A percentile compares a stretch with the other conserved stretches of the same genome.
phyloP scores from a whole-genome alignment of 2,113 vertebrate genomes.

The Morone saxatilis region DNA sequence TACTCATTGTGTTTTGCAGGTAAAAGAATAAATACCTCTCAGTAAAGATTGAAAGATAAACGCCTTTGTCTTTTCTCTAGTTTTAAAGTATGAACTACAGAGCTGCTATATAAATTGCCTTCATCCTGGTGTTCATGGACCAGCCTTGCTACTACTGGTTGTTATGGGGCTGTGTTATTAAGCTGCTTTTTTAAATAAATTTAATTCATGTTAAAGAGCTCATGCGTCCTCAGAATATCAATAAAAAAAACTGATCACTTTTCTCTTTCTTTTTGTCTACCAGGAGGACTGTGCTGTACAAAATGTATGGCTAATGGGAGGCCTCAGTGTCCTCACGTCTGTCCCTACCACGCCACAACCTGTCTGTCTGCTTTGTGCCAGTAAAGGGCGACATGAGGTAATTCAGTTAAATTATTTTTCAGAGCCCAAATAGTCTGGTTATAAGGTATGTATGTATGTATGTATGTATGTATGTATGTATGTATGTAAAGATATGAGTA shows the following conservation, averaged over 20 bases:
- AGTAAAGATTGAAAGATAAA: neutral
- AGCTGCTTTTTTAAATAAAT: neutral
- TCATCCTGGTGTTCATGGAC: neutral
- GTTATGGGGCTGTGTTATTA: neutral
- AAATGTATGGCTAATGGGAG: conserved; percentile 95
- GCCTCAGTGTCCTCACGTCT: conserved; percentile 91
- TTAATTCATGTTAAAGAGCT: neutral
- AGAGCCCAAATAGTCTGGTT: neutral
- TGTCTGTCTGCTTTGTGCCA: conserved; percentile 92
- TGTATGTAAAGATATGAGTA: too few relatives aligned
- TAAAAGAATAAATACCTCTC: neutral
- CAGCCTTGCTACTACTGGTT: neutral
- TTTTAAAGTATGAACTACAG: neutral
- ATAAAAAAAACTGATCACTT: neutral
- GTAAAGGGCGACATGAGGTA: conserved; percentile 92
- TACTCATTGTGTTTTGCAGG: too few relatives aligned
- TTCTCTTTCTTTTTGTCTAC: neutral
- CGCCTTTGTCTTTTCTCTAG: neutral
- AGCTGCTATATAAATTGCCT: neutral
- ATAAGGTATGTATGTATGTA: too few relatives aligned
- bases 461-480: too few relatives aligned
- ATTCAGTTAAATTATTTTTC: neutral
- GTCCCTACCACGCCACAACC: conserved; percentile 87
- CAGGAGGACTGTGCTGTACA: conserved; percentile 93
- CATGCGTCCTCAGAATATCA: neutral